Conservation (phyloP, 2,888 invertebrate species). For the Ophion costatus region DNA sequence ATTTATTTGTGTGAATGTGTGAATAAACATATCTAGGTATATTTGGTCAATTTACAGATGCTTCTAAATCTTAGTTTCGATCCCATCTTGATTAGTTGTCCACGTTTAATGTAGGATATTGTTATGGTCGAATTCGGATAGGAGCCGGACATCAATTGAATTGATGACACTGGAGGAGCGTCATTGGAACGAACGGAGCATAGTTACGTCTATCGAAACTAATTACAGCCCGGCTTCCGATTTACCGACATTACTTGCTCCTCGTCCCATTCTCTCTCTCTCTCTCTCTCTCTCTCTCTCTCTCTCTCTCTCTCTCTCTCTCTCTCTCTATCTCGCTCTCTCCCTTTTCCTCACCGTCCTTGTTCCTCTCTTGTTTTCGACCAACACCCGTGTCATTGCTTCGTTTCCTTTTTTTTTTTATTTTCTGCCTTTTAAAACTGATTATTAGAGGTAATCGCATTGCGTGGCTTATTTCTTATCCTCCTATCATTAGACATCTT, state of each 20-base stretch:
- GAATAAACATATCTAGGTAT: not conserved
- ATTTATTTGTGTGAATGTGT: not conserved
- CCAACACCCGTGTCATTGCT: too few species aligned
- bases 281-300: conserved; percentile 4
- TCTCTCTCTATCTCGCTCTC: not conserved
- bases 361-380: not conserved
- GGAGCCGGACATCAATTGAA: not conserved
- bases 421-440: too few species aligned
- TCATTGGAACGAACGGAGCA: conserved; percentile 11
- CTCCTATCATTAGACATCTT: too few species aligned
- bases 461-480: too few species aligned
- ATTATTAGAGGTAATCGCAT: too few species aligned
- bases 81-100: not conserved
- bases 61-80: not conserved
- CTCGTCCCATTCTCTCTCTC: conserved; percentile 6
- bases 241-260: conserved; percentile 16
- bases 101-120: not conserved
- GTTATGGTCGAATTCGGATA: conserved; percentile 14
- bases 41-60: too few species aligned
- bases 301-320: not conserved
- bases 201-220: conserved; percentile 37
- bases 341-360: not conserved
- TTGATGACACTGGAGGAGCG: not conserved
- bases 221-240: conserved; percentile 49
- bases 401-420: too few species aligned